These are phyloP conservation scores for Patiria pectinifera DNA, from an alignment of 53 echinoderm and acorn worm species.

Conservation along the genomic window DNA sequence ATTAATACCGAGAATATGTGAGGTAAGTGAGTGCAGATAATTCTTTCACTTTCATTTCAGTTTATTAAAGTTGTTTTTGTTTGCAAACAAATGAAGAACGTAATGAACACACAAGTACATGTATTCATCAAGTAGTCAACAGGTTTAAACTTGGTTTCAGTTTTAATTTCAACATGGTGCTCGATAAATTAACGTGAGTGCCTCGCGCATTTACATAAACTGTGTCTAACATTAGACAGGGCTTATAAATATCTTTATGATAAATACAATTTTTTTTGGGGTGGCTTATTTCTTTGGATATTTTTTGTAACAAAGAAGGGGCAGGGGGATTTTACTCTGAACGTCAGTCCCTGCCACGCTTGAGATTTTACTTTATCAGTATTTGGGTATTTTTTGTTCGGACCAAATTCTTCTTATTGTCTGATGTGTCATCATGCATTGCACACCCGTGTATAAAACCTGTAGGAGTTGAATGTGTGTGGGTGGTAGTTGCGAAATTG, in stretches of 20 bases:
- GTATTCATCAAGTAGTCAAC: no score
- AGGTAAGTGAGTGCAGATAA: conserved; percentile 66
- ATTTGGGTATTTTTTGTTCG: background rate
- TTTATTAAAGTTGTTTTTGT: background rate
- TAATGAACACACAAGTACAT: no score
- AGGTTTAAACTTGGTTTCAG: no score
- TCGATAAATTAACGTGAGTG: no score
- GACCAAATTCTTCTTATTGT: background rate
- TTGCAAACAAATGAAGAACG: background rate
- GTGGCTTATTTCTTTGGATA: no score
- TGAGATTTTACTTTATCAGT: background rate
- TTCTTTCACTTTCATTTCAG: background rate
- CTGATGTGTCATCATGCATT: background rate
- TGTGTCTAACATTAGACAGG: no score
- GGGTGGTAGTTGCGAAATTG: background rate
- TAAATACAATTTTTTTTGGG: no score
- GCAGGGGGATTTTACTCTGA: background rate
- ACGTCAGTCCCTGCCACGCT: background rate
- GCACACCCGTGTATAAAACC: background rate
- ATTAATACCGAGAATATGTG: conserved; percentile 95
- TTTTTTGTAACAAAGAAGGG: background rate
- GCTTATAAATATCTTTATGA: no score
- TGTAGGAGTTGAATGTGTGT: background rate
- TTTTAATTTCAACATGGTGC: no score
- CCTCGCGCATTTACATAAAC: no score